Percentiles rank a stretch among this genome's conserved stretches.
phyloP scores from a whole-genome alignment of 53 echinoderm and acorn worm genomes.

The Antedon mediterranea region DNA sequence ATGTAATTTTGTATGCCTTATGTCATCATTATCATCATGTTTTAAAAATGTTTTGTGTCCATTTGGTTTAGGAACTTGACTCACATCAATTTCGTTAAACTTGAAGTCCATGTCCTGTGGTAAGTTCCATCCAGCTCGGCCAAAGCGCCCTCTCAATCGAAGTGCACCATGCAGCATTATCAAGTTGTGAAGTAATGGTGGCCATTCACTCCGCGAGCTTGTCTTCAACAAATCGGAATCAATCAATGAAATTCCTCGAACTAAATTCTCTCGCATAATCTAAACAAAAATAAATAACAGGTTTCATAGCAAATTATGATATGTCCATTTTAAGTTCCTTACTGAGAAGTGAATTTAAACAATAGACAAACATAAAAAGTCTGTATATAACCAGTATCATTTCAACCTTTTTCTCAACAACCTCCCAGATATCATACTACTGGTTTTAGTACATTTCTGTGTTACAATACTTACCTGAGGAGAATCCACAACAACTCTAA shows the following conservation, averaged over 20 bases:
- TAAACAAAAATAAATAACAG: conserved; percentile 7
- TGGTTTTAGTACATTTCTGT: too few relatives aligned
- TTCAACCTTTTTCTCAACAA: too few relatives aligned
- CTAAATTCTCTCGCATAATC: conserved; percentile 65
- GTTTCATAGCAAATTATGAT: too few relatives aligned
- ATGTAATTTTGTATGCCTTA: too few relatives aligned
- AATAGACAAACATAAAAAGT: too few relatives aligned
- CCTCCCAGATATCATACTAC: too few relatives aligned
- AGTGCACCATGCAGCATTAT: conserved; percentile 82
- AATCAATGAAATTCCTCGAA: conserved; percentile 39
- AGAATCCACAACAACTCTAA: conserved; percentile 79
- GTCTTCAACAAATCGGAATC: conserved; percentile 57
- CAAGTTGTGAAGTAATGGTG: conserved; percentile 75
- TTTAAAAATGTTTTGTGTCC: too few relatives aligned
- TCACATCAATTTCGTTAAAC: conserved; percentile 66
- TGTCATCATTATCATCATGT: too few relatives aligned
- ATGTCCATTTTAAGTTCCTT: too few relatives aligned
- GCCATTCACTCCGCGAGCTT: conserved; percentile 63
- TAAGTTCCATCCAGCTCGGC: conserved; percentile 78
- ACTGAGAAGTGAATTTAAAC: too few relatives aligned
- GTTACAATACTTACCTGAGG: conserved; percentile 50
- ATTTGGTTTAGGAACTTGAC: too few relatives aligned
- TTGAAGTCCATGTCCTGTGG: conserved; percentile 77
- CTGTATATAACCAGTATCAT: too few relatives aligned
- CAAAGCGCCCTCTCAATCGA: conserved; percentile 62